Base-by-base conservation (phyloP, 2,797 vertebrate species). In the Ibycter americanus region DNA sequence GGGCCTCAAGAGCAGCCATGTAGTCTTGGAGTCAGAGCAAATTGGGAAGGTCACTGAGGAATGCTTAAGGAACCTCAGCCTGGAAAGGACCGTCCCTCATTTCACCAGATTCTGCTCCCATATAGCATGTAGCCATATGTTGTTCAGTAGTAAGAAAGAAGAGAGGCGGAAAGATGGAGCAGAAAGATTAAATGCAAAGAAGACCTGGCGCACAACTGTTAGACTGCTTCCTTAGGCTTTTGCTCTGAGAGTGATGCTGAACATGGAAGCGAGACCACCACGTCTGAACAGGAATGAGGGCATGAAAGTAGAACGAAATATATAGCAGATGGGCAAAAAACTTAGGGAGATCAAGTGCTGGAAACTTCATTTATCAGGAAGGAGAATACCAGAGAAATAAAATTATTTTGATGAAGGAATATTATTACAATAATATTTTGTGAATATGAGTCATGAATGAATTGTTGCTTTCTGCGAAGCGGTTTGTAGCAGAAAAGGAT, bases 201-300 rank as follows among this genome's bases (percentile, higher is more conserved):
- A 93, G 27, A 51, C 11, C 11, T 55, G 8, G 32, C n/a, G 12
- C 32, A 58, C 25, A 47, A 47, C 9, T 3, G 1, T 7, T 5
- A 4, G n/a, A 26, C 13, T 25, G 7, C 7, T 22, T 51, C 55
- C 70, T 66, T 31, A 31, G 27, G 38, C 32, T 95, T 76, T 68
- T 23, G 3, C 5, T 13, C 3, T 21, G 17, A 21, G 16, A 46
- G 21, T 8, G 8, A 10, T 23, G 67, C 16, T 80, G 63, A 80
- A 58, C 0, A 0, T 5, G 20, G 12, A 5, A 72, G 15, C 1
- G 1, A 62, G 62, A 49, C 26, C 25, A 78, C 32, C 78, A 63
- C 4, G 3, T 31, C 51, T 40, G 19, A 70, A 81, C 19, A 12
- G 31, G 19, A 58, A 62, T 7, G 17, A 87, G 27, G 32, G 15